Evolutionary conservation across 2,113 vertebrate species (phyloP), one percentile per base, ranked within the genome.

Genomic region (Crocuta crocuta): DNA sequence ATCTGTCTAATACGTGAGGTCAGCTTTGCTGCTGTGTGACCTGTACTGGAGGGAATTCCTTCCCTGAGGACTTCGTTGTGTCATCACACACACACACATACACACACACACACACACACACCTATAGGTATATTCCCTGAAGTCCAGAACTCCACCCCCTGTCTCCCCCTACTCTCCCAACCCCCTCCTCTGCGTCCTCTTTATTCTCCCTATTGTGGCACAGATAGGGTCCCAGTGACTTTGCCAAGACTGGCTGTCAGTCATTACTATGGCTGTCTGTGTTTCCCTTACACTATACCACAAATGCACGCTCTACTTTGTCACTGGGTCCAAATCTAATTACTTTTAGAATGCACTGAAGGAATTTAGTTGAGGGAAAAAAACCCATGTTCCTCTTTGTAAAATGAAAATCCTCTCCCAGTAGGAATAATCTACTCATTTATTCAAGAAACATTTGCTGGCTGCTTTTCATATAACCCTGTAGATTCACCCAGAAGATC

Each of bases 331-430:
- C 35, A 63, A 89, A 83, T 63, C 15, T 10, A 96, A n/a, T 74
- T 84, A 80, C 65, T 65, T 80, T 85, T 84, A 86, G 5, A 91
- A 63, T 28, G 17, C 35, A 11, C 26, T 61, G 48, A 63, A 45
- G 13, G 70, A 88, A 91, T 48, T 78, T 71, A 66, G 53, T 19
- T 0, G 63, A n/a, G 31, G 31, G 7, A 10, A 12, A 61, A 61
- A 70, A 78, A 2, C 5, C 45, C 9, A 10, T n/a, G 39, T 90
- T 79, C 53, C 35, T 19, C 61, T 90, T 83, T 73, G 19, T 89
- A 78, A 94, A 94, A 48, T 82, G 66, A 81, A 89, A 97, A 55
- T 65, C 48, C 4, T 76, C 66, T 96, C 35, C 12, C 35, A 86
- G 11, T 70, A 86, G 61, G n/a, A 76, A n/a, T 35, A 33, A 53